Conservation (phyloP, 2,797 vertebrate genomes). For the Coreius guichenoti region DNA sequence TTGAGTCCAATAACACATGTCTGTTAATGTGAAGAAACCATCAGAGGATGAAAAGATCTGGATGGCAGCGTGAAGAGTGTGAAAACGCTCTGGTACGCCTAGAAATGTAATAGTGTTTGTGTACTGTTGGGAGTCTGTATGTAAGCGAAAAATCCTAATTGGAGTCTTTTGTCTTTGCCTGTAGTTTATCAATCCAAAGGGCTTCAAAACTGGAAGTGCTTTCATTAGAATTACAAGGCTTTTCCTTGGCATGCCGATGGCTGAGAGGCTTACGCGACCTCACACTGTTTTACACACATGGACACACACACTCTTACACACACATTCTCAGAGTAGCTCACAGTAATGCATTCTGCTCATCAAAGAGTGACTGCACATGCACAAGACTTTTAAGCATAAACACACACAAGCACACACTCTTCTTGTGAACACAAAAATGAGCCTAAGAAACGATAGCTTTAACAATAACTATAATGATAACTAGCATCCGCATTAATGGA, state of each 20-base stretch:
- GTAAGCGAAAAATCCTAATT: constrained; percentile 55
- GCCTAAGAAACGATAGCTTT: background rate
- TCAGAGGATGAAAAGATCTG: constrained; percentile 40
- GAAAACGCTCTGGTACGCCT: constrained; percentile 46
- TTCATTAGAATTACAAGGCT: constrained; percentile 43
- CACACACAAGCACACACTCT: background rate
- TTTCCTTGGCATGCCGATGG: constrained; percentile 35
- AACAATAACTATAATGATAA: background rate
- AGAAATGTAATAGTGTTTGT: constrained; percentile 52
- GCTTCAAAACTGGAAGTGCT: constrained; percentile 49
- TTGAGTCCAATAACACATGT: constrained; percentile 8
- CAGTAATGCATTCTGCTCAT: background rate
- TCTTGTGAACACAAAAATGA: background rate
- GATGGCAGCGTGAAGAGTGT: constrained; percentile 23
- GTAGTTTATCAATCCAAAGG: constrained; percentile 56
- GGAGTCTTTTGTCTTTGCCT: constrained; percentile 59
- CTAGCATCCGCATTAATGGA: background rate
- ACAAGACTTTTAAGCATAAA: background rate
- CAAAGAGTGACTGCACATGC: background rate
- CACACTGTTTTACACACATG: constrained; percentile 38
- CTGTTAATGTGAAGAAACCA: background rate
- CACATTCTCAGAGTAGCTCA: constrained; percentile 23
- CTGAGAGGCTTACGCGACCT: constrained; percentile 42
- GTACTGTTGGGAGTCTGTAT: constrained; percentile 31
- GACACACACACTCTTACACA: constrained; percentile 33